Evolutionary conservation across 2,888 invertebrate genomes (phyloP).

Genomic region (Folsomia candida): DNA sequence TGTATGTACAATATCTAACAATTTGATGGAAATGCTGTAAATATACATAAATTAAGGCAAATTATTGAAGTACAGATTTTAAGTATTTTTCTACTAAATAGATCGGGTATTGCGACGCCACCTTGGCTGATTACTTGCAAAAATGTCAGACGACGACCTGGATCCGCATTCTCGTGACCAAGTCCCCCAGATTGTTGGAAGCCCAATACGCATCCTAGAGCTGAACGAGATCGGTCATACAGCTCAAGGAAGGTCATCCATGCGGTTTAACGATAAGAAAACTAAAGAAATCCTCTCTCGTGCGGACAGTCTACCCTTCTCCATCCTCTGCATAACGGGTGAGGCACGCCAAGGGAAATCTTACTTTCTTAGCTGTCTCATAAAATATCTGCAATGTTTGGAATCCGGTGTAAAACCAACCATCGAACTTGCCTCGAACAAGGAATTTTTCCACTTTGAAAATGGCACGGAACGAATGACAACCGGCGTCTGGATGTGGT

Average conservation of each 20-base stretch:
- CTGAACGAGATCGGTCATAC: not conserved
- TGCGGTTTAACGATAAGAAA: not conserved
- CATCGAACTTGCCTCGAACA: not conserved
- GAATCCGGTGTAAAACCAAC: not conserved
- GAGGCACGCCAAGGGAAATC: not conserved
- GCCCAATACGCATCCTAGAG: not conserved
- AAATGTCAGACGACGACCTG: no score
- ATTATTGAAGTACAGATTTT: no score
- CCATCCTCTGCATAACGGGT: not conserved
- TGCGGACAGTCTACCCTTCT: not conserved
- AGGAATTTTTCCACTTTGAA: not conserved
- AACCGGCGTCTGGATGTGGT: slow-evolving; percentile 12
- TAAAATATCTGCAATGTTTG: not conserved
- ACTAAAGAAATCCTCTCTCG: not conserved
- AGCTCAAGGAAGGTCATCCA: not conserved
- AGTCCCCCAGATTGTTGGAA: no score
- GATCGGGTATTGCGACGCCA: no score
- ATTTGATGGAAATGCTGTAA: no score
- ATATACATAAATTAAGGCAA: no score
- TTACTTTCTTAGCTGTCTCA: not conserved
- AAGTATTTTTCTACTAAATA: no score
- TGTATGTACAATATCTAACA: no score
- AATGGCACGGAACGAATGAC: not conserved
- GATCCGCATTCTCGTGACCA: no score
- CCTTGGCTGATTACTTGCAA: no score